Percentiles rank a stretch among this genome's conserved stretches.
phyloP scores from a whole-genome alignment of 2,888 invertebrate species.

The Dolichopus griseipennis region DNA sequence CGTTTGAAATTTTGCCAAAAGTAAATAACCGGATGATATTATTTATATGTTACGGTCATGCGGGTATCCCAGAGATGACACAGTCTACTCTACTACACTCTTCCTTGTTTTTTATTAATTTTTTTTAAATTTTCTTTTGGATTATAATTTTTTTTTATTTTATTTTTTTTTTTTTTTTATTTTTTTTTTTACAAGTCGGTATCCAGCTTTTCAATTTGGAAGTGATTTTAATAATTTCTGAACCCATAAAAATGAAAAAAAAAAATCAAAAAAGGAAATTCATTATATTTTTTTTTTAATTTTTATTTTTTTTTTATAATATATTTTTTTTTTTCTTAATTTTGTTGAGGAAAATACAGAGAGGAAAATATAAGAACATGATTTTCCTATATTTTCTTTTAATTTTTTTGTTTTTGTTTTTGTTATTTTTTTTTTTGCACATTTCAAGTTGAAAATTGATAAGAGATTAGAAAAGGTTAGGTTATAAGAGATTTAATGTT shows the following conservation, averaged over 20 bases:
- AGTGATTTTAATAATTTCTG: neutral
- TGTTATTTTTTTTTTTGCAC: neutral
- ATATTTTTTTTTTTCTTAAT: neutral
- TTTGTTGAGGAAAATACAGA: neutral
- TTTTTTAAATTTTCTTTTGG: too few species aligned
- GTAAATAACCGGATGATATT: too few species aligned
- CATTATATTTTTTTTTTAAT: too few species aligned
- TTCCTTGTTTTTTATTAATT: too few species aligned
- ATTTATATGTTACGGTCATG: too few species aligned
- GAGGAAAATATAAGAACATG: neutral
- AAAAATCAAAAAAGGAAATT: neutral
- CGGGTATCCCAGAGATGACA: too few species aligned
- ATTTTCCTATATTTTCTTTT: too few species aligned
- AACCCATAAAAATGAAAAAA: neutral
- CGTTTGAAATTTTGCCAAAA: too few species aligned
- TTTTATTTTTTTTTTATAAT: too few species aligned
- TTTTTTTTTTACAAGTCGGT: neutral
- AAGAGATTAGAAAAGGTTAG: neutral
- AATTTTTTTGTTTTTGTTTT: too few species aligned
- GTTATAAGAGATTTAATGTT: neutral
- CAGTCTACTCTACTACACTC: too few species aligned
- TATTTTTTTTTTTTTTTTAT: neutral
- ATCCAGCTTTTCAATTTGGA: neutral
- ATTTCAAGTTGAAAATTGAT: slow-evolving; percentile 4
- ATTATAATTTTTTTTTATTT: too few species aligned